Evolutionary conservation across 1,140 invertebrate species (phyloP), one percentile per base, ranked within the genome.

Genomic region (Drosophila elegans): DNA sequence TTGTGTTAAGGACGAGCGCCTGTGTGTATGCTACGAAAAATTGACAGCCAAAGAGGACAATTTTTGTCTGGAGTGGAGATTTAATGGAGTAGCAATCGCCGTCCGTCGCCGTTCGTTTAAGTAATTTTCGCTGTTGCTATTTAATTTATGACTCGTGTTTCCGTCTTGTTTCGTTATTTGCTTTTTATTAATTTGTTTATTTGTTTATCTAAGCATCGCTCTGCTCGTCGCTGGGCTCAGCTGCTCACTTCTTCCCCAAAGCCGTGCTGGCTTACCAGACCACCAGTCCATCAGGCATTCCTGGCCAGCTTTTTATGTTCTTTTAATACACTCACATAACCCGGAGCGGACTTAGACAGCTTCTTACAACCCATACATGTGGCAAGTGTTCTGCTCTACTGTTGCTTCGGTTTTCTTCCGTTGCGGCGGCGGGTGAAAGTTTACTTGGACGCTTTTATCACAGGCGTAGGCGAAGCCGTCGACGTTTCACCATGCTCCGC

Each of bases 101-200:
- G 59, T 39, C 51, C 39, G 54, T 55, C 52, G 38, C 67, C 75
- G 71, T 74, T 84, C 69, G 84, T 68, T 62, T 88, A 88, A 89
- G 83, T 83, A 88, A 88, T 89, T 88, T 89, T 88, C 83, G 83
- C 80, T 88, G 83, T 88, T 88, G 88, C 80, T 72, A 88, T 84
- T 89, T 88, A 88, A 88, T 88, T 88, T 88, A 89, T 89, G 84
- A 84, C 84, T 89, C 80, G 67, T 88, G 76, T 80, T 83, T 76
- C 82, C 82, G 61, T 79, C 82, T 52, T 76, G 76, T 63, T 46
- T 66, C 34, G 53, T 89, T 89, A 89, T 89, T 88, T 88, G 80
- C 56, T 63, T 89, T 89, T 88, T 89, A 88, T 88, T 88, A 88
- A 88, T 88, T 88, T 89, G 83, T 88, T 89, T 88, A 88, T 89